These are phyloP conservation scores for Chymomyza procnemis DNA, from an alignment of 2,888 invertebrate genomes.

Conservation along the genomic window DNA sequence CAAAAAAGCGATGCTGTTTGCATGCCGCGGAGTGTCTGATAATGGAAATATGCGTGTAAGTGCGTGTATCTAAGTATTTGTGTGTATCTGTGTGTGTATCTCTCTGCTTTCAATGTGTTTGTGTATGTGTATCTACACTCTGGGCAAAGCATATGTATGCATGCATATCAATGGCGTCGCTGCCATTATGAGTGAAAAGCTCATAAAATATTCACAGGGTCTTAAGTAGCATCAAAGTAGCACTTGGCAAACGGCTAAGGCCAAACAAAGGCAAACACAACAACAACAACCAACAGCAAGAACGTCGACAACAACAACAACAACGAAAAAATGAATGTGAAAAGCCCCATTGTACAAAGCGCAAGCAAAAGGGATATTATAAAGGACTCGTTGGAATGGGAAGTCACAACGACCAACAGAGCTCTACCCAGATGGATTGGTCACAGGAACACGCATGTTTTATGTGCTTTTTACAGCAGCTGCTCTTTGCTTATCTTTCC, in stretches of 20 bases:
- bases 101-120: no score
- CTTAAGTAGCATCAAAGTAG: slow-evolving; percentile 66
- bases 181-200: slow-evolving; percentile 52
- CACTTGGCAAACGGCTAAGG: slow-evolving; percentile 2
- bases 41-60: no score
- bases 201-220: slow-evolving; percentile 72
- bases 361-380: background rate
- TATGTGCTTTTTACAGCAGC: slow-evolving; percentile 63
- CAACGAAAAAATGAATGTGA: slow-evolving; percentile 24
- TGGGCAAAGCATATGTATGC: slow-evolving; percentile 15
- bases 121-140: background rate
- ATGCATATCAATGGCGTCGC: slow-evolving; percentile 28
- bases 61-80: no score
- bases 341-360: slow-evolving; percentile 24
- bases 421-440: slow-evolving; percentile 31
- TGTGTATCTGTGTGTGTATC: background rate
- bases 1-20: no score
- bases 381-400: background rate
- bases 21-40: no score
- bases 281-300: slow-evolving; percentile 17
- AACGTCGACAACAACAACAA: slow-evolving; percentile 4
- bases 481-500: slow-evolving; percentile 61
- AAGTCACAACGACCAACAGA: background rate
- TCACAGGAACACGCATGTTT: slow-evolving; percentile 56
- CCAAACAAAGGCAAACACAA: slow-evolving; percentile 31